Evolutionary conservation across 2,113 vertebrate genomes (phyloP).

Genomic region (Python bivittatus): DNA sequence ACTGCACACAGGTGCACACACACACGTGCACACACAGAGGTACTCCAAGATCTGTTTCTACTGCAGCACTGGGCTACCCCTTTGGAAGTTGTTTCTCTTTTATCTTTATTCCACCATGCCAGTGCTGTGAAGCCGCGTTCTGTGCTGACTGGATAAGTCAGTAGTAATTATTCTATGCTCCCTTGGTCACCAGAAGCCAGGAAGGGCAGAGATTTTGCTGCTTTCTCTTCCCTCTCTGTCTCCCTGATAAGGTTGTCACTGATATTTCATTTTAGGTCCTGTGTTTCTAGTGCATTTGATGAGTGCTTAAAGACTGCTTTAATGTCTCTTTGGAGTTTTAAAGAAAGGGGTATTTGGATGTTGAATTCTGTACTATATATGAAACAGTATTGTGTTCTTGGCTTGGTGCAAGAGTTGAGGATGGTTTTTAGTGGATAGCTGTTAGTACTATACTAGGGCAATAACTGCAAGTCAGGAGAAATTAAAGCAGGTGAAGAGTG

Average conservation of each 20-base stretch:
- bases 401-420: not conserved
- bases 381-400: not conserved
- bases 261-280: not conserved
- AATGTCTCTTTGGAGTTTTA: not conserved
- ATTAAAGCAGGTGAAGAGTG: not conserved
- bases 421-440: not conserved
- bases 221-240: not conserved
- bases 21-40: not conserved
- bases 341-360: not conserved
- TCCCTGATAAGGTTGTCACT: not conserved
- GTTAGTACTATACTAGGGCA: not conserved
- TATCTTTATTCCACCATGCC: not conserved
- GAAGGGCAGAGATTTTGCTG: not conserved
- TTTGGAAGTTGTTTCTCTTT: not conserved
- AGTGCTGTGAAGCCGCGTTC: not conserved
- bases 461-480: not conserved
- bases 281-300: not conserved
- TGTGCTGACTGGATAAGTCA: not conserved
- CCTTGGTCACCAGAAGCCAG: too few species aligned
- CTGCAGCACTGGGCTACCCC: not conserved
- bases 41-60: not conserved
- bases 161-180: not conserved
- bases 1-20: too few species aligned
- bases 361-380: not conserved
- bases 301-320: not conserved